phyloP scores from a whole-genome alignment of 2,113 vertebrate species.

The Laterallus jamaicensis region DNA sequence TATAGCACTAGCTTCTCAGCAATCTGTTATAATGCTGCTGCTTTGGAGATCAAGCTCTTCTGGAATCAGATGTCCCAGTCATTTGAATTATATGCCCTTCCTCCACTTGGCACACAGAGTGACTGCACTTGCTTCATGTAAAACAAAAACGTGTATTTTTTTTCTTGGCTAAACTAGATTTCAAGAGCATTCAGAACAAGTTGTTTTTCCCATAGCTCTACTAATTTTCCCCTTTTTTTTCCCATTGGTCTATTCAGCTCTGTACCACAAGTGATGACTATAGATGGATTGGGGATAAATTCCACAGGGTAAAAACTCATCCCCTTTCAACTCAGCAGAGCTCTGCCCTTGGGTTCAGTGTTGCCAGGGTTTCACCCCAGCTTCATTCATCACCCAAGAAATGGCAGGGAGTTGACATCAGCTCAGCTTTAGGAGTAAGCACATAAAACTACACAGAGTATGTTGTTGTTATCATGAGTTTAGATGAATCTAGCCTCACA shows the following conservation, averaged over 20 bases:
- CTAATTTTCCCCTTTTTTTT: background rate
- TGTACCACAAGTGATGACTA: background rate
- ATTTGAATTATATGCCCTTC: background rate
- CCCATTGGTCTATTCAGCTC: background rate
- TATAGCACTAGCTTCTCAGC: background rate
- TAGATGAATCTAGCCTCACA: background rate
- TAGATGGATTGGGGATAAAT: background rate
- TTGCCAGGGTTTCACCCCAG: background rate
- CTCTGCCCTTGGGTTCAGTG: background rate
- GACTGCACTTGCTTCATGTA: background rate
- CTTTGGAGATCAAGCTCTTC: background rate
- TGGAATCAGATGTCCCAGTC: background rate
- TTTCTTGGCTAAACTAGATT: background rate
- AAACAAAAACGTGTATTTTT: background rate
- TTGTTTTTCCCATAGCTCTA: background rate
- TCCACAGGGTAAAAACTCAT: background rate
- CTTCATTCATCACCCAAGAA: background rate
- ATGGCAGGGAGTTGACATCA: background rate
- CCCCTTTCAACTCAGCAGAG: background rate
- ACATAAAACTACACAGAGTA: background rate
- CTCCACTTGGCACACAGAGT: accelerated
- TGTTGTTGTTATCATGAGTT: background rate
- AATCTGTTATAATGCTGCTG: background rate
- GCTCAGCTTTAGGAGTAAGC: background rate
- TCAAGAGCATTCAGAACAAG: background rate